Conservation (phyloP, 2,797 vertebrate genomes). For the Typhlichthys eigenmanni region DNA sequence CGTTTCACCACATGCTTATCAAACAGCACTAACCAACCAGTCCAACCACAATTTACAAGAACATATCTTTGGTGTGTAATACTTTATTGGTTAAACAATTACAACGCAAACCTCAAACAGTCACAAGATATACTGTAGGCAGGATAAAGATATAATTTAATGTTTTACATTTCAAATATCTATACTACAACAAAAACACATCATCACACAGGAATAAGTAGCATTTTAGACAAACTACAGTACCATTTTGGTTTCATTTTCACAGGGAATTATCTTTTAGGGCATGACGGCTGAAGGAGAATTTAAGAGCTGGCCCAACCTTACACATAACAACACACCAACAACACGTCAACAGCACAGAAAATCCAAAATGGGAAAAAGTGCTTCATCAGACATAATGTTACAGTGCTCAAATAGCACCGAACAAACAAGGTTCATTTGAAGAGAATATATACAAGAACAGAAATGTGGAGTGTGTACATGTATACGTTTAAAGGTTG, state of each 20-base stretch:
- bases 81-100: neutral
- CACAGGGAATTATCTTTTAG: constrained; percentile 35
- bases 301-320: constrained; percentile 57
- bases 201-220: neutral
- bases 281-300: constrained; percentile 44
- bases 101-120: constrained; percentile 4
- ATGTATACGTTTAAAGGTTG: too few species aligned
- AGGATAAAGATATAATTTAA: too few species aligned
- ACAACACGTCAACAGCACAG: constrained; percentile 51
- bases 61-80: constrained; percentile 19
- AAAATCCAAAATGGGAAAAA: constrained; percentile 63
- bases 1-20: constrained; percentile 10
- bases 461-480: too few species aligned
- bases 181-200: neutral
- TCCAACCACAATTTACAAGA: neutral
- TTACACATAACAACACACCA: constrained; percentile 57
- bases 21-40: neutral
- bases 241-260: constrained; percentile 10
- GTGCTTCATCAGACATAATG: constrained; percentile 39
- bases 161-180: neutral
- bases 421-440: constrained; percentile 9
- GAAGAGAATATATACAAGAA: neutral
- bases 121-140: neutral
- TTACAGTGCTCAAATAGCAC: constrained; percentile 8
- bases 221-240: neutral